Conservation (phyloP, 2,797 vertebrate genomes). For the Heterohyrax brucei region DNA sequence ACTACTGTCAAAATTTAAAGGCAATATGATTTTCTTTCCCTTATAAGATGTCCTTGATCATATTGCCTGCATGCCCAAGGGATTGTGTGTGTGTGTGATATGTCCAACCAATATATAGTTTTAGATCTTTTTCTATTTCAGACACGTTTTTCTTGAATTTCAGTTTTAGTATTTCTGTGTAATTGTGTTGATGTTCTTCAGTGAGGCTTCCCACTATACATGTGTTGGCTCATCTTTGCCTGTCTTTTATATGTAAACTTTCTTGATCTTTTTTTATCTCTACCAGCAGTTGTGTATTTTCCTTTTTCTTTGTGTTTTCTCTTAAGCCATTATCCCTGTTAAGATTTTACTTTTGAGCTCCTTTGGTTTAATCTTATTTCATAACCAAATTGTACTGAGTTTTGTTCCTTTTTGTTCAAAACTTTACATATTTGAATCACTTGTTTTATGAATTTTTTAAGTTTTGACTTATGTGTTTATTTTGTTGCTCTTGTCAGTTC, state of each 20-base stretch:
- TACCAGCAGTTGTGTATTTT: background rate
- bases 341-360: background rate
- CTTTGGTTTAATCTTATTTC: background rate
- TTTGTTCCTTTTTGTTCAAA: background rate
- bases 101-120: background rate
- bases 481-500: background rate
- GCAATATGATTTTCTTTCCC: background rate
- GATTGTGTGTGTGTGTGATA: background rate
- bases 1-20: background rate
- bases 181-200: background rate
- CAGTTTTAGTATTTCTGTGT: background rate
- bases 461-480: background rate
- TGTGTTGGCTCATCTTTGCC: background rate
- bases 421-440: background rate
- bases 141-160: background rate
- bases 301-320: background rate
- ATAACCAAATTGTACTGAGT: background rate
- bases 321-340: background rate
- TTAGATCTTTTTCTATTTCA: background rate
- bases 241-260: background rate
- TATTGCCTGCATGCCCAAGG: background rate
- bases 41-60: background rate
- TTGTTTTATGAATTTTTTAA: conserved; percentile 14
- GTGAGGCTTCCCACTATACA: background rate
- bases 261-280: background rate